Percentiles rank a stretch among this genome's conserved stretches.
Evolutionary conservation across 2,797 vertebrate species (phyloP).

Genomic region (Scolopax bukidnonensis): DNA sequence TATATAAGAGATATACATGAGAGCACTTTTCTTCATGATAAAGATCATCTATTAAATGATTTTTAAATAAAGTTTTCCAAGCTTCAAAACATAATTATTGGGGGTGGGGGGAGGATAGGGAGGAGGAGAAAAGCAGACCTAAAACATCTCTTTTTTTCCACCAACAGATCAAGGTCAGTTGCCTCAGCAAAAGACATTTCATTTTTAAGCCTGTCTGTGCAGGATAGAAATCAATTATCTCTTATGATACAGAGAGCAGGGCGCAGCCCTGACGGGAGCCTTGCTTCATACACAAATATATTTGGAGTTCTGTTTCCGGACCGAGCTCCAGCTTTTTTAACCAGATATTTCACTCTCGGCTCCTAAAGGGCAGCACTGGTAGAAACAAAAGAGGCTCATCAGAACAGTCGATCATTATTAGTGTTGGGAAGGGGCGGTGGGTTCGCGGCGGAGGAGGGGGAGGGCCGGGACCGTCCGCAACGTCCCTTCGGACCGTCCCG

Average conservation of each 20-base stretch:
- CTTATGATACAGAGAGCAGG: neutral
- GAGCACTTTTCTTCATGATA: neutral
- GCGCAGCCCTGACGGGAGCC: constrained; percentile 1
- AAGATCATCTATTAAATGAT: neutral
- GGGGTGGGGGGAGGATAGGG: no score
- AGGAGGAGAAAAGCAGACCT: neutral
- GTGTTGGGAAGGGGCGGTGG: neutral
- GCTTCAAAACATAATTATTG: neutral
- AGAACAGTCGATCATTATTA: neutral
- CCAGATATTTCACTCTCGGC: neutral
- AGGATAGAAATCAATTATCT: constrained; percentile 52
- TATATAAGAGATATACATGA: neutral
- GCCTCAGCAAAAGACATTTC: constrained; percentile 31
- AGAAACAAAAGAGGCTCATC: neutral
- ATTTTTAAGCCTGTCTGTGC: constrained; percentile 55
- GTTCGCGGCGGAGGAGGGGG: neutral
- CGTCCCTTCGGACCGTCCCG: neutral
- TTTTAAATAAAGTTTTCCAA: constrained; percentile 17
- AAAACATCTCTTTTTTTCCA: neutral
- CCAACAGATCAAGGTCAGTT: constrained; percentile 46
- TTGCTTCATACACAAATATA: constrained; percentile 6
- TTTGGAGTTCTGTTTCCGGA: neutral
- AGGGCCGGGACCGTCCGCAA: neutral
- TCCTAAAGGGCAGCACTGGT: neutral
- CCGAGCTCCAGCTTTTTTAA: neutral